Base-by-base conservation (phyloP, 2,113 vertebrate species). In the Ophthalmolycus amberensis region DNA sequence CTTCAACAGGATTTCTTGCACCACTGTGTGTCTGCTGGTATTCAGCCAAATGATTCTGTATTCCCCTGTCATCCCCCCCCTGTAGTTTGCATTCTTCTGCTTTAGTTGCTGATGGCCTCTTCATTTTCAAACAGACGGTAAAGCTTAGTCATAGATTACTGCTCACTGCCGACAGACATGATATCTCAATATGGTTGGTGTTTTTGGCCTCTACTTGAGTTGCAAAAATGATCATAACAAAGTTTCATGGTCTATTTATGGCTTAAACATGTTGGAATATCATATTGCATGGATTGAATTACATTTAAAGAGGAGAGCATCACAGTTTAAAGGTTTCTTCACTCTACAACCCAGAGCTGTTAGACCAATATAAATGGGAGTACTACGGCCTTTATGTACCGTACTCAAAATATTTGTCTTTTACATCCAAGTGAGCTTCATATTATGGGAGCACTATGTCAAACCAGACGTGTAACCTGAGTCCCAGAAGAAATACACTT, bases 1-100 rank as follows among this genome's bases (percentile, higher is more conserved):
- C 75, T 79, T 72, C 38, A 81, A 75, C 62, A 78, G 75, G 81
- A 70, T 81, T 84, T 81, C 83, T 84, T 82, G n/a, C 52, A 71
- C 71, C 72, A 82, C 75, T 63, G 20, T 76, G 59, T 78, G n/a
- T 65, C 38, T 62, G 60, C 65, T 80, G 75, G 68, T 68, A 66
- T 72, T 69, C 38, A 25, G 54, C 74, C 63, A 87, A 80, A 81
- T 85, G 34, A 46, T 74, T 87, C n/a, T 73, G 73, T 80, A 74
- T 75, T 85, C 59, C 64, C 60, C 71, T 58, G 67, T 40, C 71
- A 52, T 75, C 73, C n/a, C 25, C 25, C 15, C 16, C 20, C 7
- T 50, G 12, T 40, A 70, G 14, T 77, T 82, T 40, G 37, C 34
- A 48, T 46, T 52, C 11, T 54, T 71, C 64, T 46, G 25, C 76